phyloP scores from a whole-genome alignment of 2,113 vertebrate genomes.

The Uropsilus gracilis region DNA sequence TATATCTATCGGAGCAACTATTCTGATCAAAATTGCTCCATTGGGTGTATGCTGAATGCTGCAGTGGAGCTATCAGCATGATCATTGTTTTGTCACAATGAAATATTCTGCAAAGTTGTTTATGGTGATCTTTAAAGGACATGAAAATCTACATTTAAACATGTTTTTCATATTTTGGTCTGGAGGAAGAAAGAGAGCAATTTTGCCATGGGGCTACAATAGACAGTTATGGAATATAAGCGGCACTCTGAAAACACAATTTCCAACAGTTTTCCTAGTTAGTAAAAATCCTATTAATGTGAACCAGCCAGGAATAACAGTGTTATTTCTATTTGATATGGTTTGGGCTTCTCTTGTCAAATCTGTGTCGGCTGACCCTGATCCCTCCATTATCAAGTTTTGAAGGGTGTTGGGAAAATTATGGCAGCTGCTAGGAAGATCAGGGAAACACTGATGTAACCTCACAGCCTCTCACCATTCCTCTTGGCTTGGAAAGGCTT shows the following conservation, averaged over 20 bases:
- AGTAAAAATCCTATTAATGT: slow-evolving; percentile 80
- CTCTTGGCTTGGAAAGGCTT: slow-evolving; percentile 72
- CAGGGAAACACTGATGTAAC: slow-evolving; percentile 73
- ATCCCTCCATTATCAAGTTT: slow-evolving; percentile 63
- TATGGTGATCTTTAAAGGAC: not conserved
- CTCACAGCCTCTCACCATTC: slow-evolving; percentile 67
- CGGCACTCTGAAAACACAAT: slow-evolving; percentile 57
- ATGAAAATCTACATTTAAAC: not conserved
- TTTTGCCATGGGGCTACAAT: not conserved
- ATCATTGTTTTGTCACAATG: not conserved
- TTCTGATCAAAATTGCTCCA: slow-evolving; percentile 26
- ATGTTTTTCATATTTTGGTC: slow-evolving; percentile 19
- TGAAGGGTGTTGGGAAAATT: slow-evolving; percentile 75
- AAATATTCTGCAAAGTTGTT: not conserved
- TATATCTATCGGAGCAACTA: not conserved
- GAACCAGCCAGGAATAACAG: slow-evolving; percentile 81
- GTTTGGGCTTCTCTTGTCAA: slow-evolving; percentile 65
- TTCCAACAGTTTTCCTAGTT: slow-evolving; percentile 74
- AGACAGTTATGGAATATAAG: slow-evolving; percentile 1
- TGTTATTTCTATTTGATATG: slow-evolving; percentile 75
- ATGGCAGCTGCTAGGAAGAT: slow-evolving; percentile 63
- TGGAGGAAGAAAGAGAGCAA: not conserved
- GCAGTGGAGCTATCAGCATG: not conserved
- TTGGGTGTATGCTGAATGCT: not conserved
- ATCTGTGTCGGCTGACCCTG: slow-evolving; percentile 71